Conservation (phyloP, 2,113 vertebrate genomes). For the Colossoma macropomum region DNA sequence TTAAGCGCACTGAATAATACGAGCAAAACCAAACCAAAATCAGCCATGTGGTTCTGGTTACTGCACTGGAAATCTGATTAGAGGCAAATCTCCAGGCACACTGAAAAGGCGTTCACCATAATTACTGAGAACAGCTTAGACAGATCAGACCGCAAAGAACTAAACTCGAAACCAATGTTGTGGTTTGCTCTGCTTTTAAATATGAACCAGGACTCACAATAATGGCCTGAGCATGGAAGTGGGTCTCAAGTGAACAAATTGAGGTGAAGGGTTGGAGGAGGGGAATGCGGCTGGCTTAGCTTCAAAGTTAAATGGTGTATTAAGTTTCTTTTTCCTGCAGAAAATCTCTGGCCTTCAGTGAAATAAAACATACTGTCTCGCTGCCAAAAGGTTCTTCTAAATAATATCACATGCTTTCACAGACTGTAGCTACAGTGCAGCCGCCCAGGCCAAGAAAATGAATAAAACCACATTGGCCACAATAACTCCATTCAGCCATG, state of each 20-base stretch:
- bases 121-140: constrained; percentile 71
- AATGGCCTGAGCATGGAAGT: constrained; percentile 52
- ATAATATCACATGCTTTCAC: constrained; percentile 40
- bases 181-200: constrained; percentile 62
- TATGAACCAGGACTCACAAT: constrained; percentile 58
- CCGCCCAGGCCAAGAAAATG: constrained; percentile 52
- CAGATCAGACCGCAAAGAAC: constrained; percentile 75
- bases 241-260: constrained; percentile 64
- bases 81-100: constrained; percentile 69
- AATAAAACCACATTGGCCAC: constrained; percentile 56
- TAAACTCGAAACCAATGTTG: constrained; percentile 70
- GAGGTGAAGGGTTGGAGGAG: constrained; percentile 43
- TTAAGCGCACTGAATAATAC: constrained; percentile 55
- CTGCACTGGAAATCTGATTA: constrained; percentile 65
- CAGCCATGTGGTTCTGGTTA: constrained; percentile 72
- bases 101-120: constrained; percentile 66
- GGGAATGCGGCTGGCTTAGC: constrained; percentile 48
- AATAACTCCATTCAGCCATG: constrained; percentile 20
- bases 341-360: constrained; percentile 40
- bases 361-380: constrained; percentile 48
- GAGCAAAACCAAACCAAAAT: constrained; percentile 55
- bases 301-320: constrained; percentile 61
- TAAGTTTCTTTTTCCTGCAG: constrained; percentile 53
- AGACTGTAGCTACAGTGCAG: constrained; percentile 40
- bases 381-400: constrained; percentile 48